phyloP scores from a whole-genome alignment of 2,888 invertebrate species.

The Sphaerophoria taeniata region DNA sequence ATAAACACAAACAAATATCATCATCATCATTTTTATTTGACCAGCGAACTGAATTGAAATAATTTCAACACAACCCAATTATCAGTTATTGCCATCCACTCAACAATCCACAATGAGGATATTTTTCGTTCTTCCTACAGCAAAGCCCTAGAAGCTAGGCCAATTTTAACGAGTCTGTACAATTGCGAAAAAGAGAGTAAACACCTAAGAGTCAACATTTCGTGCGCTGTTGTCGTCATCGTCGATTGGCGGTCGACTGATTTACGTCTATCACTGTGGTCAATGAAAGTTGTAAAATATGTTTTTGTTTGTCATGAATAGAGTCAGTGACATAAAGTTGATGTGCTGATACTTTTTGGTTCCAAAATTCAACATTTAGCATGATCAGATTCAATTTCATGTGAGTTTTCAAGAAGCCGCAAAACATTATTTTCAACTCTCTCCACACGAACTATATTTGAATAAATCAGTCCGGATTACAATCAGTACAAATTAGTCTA shows the following conservation, averaged over 20 bases:
- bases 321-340: too few species aligned
- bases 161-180: slow-evolving; percentile 21
- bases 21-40: slow-evolving; percentile 1
- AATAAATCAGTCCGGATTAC: neutral
- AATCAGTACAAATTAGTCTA: slow-evolving; percentile 22
- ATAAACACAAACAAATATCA: neutral
- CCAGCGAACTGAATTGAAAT: slow-evolving; percentile 1
- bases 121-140: neutral
- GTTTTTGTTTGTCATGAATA: too few species aligned
- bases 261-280: neutral
- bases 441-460: neutral
- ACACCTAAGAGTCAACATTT: slow-evolving; percentile 12
- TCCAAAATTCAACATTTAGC: too few species aligned
- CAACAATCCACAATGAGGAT: neutral
- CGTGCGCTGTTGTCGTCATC: neutral
- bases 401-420: too few species aligned
- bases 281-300: neutral
- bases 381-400: too few species aligned
- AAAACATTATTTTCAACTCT: neutral
- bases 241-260: neutral
- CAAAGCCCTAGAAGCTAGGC: neutral
- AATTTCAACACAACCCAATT: neutral
- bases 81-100: slow-evolving; percentile 30
- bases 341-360: too few species aligned
- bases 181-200: slow-evolving; percentile 1